These are phyloP conservation scores for Cassiopea xamachana DNA, from an alignment of 30 jellyfish, hydroid and myxozoan genomes.

Conservation along the genomic window DNA sequence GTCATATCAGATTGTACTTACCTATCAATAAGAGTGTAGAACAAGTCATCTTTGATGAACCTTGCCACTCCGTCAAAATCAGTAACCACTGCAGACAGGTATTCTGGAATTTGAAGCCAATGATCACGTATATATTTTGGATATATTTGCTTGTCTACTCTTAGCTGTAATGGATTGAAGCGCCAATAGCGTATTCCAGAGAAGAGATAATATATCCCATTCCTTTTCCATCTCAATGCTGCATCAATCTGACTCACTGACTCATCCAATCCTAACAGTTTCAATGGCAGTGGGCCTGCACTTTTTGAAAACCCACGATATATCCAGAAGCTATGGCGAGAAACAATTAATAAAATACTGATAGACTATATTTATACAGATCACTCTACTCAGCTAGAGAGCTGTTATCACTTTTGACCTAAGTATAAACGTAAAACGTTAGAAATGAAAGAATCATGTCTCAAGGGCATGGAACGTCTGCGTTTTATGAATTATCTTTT, in stretches of 20 bases:
- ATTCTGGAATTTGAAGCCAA: constrained; percentile 76
- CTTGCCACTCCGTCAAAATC: constrained; percentile 65
- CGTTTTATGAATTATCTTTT: too few species aligned
- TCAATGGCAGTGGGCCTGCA: constrained; percentile 59
- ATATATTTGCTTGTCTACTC: constrained; percentile 28
- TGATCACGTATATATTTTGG: constrained; percentile 57
- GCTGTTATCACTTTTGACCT: too few species aligned
- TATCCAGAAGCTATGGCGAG: constrained; percentile 53
- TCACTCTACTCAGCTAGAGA: too few species aligned
- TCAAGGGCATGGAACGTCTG: too few species aligned
- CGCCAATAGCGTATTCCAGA: constrained; percentile 68
- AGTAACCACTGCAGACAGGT: constrained; percentile 55
- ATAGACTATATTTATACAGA: too few species aligned
- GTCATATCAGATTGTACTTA: not conserved
- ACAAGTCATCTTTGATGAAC: constrained; percentile 43
- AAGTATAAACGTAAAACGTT: too few species aligned
- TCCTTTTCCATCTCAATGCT: constrained; percentile 62
- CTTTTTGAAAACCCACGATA: constrained; percentile 47
- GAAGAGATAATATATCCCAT: constrained; percentile 51
- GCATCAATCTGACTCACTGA: constrained; percentile 63
- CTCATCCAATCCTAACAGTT: constrained; percentile 40
- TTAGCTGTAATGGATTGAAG: constrained; percentile 49
- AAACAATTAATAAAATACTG: not conserved
- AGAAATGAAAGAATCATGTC: too few species aligned
- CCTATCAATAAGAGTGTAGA: constrained; percentile 53